These are phyloP conservation scores for Syngnathus scovelli DNA, from an alignment of 2,113 vertebrate species.

Conservation along the genomic window DNA sequence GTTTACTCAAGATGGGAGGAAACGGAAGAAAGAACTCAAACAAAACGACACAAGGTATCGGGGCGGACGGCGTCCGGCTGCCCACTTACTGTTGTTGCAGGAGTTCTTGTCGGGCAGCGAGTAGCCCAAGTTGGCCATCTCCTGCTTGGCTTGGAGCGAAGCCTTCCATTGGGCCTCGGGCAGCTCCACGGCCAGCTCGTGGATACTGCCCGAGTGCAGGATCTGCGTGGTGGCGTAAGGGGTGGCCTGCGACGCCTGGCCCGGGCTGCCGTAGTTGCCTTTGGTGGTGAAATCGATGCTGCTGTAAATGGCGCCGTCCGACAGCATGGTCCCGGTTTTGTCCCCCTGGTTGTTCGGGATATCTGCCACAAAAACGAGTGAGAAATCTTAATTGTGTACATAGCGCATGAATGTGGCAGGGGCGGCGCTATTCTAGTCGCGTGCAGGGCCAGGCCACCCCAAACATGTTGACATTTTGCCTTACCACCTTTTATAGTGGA, in stretches of 20 bases:
- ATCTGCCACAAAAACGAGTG: slow-evolving; percentile 63
- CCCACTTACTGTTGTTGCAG: slow-evolving; percentile 91
- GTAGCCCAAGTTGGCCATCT: slow-evolving; percentile 91
- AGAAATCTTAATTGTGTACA: not conserved
- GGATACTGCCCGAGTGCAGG: slow-evolving; percentile 94
- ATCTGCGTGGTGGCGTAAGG: slow-evolving; percentile 98
- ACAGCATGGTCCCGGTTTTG: slow-evolving; percentile 94
- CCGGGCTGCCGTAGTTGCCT: slow-evolving; percentile 89
- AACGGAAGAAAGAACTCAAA: slow-evolving; percentile 27
- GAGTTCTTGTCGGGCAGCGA: slow-evolving; percentile 94
- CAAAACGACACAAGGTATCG: slow-evolving; percentile 16
- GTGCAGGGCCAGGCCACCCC: no score
- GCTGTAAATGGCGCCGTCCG: slow-evolving; percentile 98
- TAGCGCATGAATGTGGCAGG: no score
- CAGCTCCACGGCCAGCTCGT: slow-evolving; percentile 93
- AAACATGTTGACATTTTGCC: no score
- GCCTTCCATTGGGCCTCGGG: slow-evolving; percentile 96
- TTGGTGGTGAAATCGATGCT: slow-evolving; percentile 99
- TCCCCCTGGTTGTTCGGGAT: slow-evolving; percentile 85
- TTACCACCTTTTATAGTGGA: no score
- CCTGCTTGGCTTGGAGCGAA: slow-evolving; percentile 90
- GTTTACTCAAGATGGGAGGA: slow-evolving; percentile 48
- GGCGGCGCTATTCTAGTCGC: no score
- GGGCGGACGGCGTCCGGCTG: not conserved
- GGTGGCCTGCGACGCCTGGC: slow-evolving; percentile 90